Evolutionary conservation across 2,888 invertebrate genomes (phyloP).

Genomic region (Alentia gelatinosa): DNA sequence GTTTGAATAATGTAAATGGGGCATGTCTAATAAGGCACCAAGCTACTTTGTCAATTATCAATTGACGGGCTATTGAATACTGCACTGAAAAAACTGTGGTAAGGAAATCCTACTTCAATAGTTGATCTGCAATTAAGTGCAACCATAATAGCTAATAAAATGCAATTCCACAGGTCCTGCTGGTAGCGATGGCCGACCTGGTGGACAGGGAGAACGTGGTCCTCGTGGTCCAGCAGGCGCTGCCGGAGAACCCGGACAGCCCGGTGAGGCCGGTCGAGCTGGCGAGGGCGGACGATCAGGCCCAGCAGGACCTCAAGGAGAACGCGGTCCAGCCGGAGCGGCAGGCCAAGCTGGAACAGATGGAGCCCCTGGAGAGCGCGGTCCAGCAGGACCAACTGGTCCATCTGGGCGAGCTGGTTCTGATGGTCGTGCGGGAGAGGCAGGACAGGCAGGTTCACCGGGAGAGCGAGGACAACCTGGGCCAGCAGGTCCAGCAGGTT

Average conservation of each 20-base stretch:
- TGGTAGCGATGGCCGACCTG: constrained; percentile 31
- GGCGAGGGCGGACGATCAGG: constrained; percentile 49
- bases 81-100: no score
- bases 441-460: constrained; percentile 27
- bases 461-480: constrained; percentile 54
- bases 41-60: no score
- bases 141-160: no score
- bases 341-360: constrained; percentile 71
- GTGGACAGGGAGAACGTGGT: constrained; percentile 37
- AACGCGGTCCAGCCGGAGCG: constrained; percentile 74
- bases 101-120: no score
- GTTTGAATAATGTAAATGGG: no score
- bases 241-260: constrained; percentile 46
- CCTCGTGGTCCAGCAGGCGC: constrained; percentile 55
- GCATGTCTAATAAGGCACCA: no score
- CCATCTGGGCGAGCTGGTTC: constrained; percentile 54
- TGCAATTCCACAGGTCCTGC: not conserved
- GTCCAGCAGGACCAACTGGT: constrained; percentile 46
- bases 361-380: constrained; percentile 52
- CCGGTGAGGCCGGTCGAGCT: constrained; percentile 15
- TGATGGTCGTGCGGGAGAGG: not conserved
- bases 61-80: no score
- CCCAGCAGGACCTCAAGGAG: constrained; percentile 60
- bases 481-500: not conserved
- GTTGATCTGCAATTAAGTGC: no score